These are phyloP conservation scores for Muntiacus reevesi DNA, from an alignment of 2,113 vertebrate species.

Conservation along the genomic window DNA sequence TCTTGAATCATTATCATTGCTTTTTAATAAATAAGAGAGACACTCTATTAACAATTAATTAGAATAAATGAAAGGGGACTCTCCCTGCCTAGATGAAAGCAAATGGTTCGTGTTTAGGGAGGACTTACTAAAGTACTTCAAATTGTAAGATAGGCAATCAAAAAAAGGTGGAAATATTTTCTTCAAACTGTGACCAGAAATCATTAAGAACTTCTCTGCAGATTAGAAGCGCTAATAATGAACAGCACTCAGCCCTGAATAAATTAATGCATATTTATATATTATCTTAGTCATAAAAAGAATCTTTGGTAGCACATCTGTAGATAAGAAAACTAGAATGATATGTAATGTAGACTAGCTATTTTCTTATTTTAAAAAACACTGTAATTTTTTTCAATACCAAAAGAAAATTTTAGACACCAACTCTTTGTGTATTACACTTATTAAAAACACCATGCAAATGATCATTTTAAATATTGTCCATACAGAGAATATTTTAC, in stretches of 20 bases:
- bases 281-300: constrained; percentile 24
- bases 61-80: constrained; percentile 66
- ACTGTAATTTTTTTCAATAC: background rate
- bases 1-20: constrained; percentile 57
- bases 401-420: background rate
- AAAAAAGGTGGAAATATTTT: constrained; percentile 67
- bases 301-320: background rate
- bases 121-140: constrained; percentile 48
- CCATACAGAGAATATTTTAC: background rate
- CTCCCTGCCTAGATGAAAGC: constrained; percentile 49
- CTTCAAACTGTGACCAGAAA: constrained; percentile 70
- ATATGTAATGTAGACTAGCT: constrained; percentile 20
- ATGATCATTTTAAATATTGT: background rate
- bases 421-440: background rate
- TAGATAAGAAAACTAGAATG: constrained; percentile 6
- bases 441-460: background rate
- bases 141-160: constrained; percentile 55
- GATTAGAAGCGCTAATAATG: constrained; percentile 46
- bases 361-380: background rate
- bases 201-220: constrained; percentile 62
- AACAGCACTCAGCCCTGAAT: constrained; percentile 9
- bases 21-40: constrained; percentile 64
- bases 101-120: constrained; percentile 48
- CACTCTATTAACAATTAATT: constrained; percentile 72
- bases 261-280: constrained; percentile 39